Percentiles rank a stretch among this genome's conserved stretches.
phyloP scores from a whole-genome alignment of 2,888 invertebrate species.

The Sussaba pulchella region DNA sequence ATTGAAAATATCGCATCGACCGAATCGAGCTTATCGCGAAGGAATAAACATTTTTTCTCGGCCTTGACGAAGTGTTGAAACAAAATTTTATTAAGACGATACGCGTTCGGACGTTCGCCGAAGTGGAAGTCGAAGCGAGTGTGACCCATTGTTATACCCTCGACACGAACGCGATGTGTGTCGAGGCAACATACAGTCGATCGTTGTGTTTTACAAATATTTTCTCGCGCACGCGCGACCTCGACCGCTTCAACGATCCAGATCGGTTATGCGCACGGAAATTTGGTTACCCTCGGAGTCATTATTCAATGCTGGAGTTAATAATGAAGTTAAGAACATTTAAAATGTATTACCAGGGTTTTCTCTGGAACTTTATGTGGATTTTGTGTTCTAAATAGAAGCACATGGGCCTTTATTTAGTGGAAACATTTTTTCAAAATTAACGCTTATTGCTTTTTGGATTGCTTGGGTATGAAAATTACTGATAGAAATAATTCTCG shows the following conservation, averaged over 20 bases:
- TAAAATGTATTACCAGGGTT: too few relatives aligned
- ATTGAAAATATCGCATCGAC: background rate
- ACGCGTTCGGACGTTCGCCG: slow-evolving; percentile 34
- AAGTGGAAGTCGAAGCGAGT: slow-evolving; percentile 51
- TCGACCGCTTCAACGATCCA: slow-evolving; percentile 53
- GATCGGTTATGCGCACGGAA: slow-evolving; percentile 57
- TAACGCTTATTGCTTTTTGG: too few relatives aligned
- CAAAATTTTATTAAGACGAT: slow-evolving; percentile 59
- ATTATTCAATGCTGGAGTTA: too few relatives aligned
- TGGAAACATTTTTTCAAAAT: too few relatives aligned
- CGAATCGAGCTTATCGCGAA: slow-evolving; percentile 16
- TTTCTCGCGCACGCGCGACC: slow-evolving; percentile 62
- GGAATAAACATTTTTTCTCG: slow-evolving; percentile 41
- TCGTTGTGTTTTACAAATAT: slow-evolving; percentile 67
- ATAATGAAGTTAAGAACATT: too few relatives aligned
- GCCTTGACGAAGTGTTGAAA: slow-evolving; percentile 52
- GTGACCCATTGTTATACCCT: slow-evolving; percentile 63
- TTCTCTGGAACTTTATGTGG: too few relatives aligned
- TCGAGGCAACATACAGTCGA: slow-evolving; percentile 67
- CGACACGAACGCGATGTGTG: slow-evolving; percentile 64
- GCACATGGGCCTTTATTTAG: too few relatives aligned
- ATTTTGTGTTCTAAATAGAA: too few relatives aligned
- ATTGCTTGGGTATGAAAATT: too few relatives aligned
- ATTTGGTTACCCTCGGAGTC: slow-evolving; percentile 59
- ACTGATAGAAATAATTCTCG: too few relatives aligned